phyloP scores from a whole-genome alignment of 2,888 invertebrate species.

The Troides aeacus region DNA sequence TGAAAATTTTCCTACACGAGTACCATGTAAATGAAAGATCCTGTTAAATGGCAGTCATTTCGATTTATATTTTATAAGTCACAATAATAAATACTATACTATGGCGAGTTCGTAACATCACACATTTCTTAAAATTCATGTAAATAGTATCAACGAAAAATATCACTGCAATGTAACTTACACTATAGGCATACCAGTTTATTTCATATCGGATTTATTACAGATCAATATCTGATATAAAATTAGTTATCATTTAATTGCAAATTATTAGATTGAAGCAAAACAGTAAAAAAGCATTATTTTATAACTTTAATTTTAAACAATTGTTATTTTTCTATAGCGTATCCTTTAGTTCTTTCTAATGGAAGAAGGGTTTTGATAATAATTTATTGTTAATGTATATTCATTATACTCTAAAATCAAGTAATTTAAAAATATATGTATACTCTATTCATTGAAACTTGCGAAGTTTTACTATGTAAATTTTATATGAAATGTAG shows the following conservation, averaged over 20 bases:
- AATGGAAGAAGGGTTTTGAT: too few species aligned
- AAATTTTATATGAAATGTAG: not conserved
- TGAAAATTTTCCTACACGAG: constrained; percentile 31
- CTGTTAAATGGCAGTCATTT: too few species aligned
- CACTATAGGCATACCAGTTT: not conserved
- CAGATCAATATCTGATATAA: not conserved
- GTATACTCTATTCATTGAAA: not conserved
- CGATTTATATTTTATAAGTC: too few species aligned
- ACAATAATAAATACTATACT: too few species aligned
- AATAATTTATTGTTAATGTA: too few species aligned
- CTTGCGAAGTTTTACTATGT: not conserved
- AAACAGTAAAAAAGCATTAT: not conserved
- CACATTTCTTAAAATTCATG: too few species aligned
- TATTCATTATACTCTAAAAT: too few species aligned
- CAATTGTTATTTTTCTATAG: not conserved
- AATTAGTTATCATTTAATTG: not conserved
- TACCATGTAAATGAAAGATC: not conserved
- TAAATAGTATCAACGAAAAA: too few species aligned
- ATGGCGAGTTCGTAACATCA: too few species aligned
- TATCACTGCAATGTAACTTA: not conserved
- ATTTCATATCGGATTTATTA: not conserved
- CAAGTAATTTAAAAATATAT: not conserved
- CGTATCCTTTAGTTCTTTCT: too few species aligned
- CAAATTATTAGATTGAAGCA: not conserved
- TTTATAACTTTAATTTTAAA: not conserved